phyloP scores from a whole-genome alignment of 1,140 invertebrate species.

The Nymphalis io region DNA sequence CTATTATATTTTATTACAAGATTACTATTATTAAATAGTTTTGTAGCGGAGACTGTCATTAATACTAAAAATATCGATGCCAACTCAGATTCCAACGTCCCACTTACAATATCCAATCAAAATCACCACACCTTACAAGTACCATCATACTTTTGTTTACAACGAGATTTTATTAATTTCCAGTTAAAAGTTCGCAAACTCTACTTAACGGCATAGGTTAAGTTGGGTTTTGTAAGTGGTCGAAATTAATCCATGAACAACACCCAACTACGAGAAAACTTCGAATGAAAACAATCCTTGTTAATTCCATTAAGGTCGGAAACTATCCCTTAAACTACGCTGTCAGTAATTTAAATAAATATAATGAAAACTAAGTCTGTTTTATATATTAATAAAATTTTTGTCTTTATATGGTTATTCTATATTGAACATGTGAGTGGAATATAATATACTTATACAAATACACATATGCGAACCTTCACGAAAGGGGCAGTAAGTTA shows the following conservation, averaged over 20 bases:
- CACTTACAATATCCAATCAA: too few species aligned
- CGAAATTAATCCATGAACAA: constrained; percentile 11
- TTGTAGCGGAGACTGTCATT: too few species aligned
- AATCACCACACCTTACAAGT: too few species aligned
- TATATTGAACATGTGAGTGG: too few species aligned
- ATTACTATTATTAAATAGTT: too few species aligned
- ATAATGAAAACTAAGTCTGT: not conserved
- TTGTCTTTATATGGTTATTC: too few species aligned
- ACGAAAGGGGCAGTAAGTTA: too few species aligned
- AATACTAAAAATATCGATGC: too few species aligned
- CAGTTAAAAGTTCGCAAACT: constrained; percentile 4
- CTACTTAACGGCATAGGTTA: constrained; percentile 2
- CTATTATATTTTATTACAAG: too few species aligned
- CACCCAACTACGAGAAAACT: constrained; percentile 8
- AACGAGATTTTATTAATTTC: not conserved
- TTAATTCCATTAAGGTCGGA: constrained; percentile 22
- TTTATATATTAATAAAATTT: not conserved
- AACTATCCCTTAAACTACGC: constrained; percentile 7
- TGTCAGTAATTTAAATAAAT: not conserved
- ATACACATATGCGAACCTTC: too few species aligned
- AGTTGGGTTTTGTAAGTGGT: not conserved
- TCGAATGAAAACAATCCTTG: constrained; percentile 10
- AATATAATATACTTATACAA: too few species aligned
- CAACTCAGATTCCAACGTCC: too few species aligned
- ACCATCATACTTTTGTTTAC: not conserved